Base-by-base conservation (phyloP, 1,140 invertebrate genomes). In the Drosophila sucinea region DNA sequence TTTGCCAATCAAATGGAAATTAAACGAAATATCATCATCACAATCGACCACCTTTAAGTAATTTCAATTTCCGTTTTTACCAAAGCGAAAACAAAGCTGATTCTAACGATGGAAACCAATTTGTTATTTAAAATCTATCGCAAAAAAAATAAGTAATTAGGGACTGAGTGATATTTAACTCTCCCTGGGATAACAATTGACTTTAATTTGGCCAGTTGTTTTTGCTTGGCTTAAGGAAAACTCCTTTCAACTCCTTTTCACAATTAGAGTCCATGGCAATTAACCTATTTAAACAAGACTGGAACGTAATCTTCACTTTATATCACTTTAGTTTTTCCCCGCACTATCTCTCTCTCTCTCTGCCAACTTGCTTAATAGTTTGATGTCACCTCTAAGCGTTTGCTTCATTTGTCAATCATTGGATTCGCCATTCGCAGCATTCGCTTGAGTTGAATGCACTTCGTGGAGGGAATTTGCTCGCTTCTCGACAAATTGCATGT, bases 381-480 rank as follows among this genome's bases (percentile, higher is more conserved):
- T 56, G 38, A 61, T 56, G 83, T 70, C 76, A 79, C 55, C 61
- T 77, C 61, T 63, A 56, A 56, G 61, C 23, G 55, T 68, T 47
- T 47, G 29, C 69, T 73, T 76, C 83, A 87, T 86, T 86, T 86
- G 83, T 86, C 82, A 86, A 83, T 77, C 64, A 82, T 60, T 62
- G 65, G 29, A 27, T 66, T 57, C 61, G 32, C 63, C 41, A 30
- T 3, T 32, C 17, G n/a, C 10, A 4, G 8, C 35, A n/a, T 11
- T 38, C 27, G 7, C 10, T 55, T 11, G 44, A 41, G 40, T 60
- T 72, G 60, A 70, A 61, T 77, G 66, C 61, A 70, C 76, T 79
- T 44, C 35, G 27, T 55, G 38, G n/a, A 33, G 17, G 40, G 17
- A 29, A 29, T 47, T 7, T 10, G 17, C 2, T 10, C 3, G 3